Evolutionary conservation across 2,888 invertebrate genomes (phyloP), one percentile per base, ranked within the genome.

Genomic region (Taenaris catops): DNA sequence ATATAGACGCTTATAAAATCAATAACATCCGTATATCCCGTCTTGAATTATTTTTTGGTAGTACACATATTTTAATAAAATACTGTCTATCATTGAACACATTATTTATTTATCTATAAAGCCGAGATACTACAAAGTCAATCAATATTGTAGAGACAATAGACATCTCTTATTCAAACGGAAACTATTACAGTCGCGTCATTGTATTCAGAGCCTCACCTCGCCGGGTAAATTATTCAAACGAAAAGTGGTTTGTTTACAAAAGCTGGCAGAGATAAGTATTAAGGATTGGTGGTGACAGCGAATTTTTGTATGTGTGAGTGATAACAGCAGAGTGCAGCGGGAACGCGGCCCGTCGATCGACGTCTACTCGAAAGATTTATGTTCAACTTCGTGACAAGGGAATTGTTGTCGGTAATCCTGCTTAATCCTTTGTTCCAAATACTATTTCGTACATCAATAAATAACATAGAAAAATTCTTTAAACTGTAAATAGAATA

Each of bases 111-210:
- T 37, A 61, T 61, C 63, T 56, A 62, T 61, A 50, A 61, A 59
- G 58, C 51, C 58, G 55, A 57, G 58, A 72, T 68, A 73, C 68
- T 65, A 46, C 44, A 29, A 35, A 43, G 63, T 70, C 73, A 78
- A 83, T 84, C 83, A 81, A 84, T 81, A 83, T 70, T 61, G 68
- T 59, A 63, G 59, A 84, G 76, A 86, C 84, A 86, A 86, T 81
- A 59, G 79, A 54, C 70, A 73, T 74, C 70, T 73, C 78, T 73
- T 76, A 78, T 79, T 80, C 72, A 73, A 83, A 75, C 80, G 84
- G 84, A 84, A 86, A 84, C 84, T 84, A 79, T 84, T 84, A 86
- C 68, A 67, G 71, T 53, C 56, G 64, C 58, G 63, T 78, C 63
- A 84, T 84, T 86, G 84, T 86, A 64, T 80, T 73, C 71, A 58